A percentile compares a stretch with the other conserved stretches of the same genome.
phyloP scores from a whole-genome alignment of 1,140 invertebrate genomes.

The Galleria mellonella region DNA sequence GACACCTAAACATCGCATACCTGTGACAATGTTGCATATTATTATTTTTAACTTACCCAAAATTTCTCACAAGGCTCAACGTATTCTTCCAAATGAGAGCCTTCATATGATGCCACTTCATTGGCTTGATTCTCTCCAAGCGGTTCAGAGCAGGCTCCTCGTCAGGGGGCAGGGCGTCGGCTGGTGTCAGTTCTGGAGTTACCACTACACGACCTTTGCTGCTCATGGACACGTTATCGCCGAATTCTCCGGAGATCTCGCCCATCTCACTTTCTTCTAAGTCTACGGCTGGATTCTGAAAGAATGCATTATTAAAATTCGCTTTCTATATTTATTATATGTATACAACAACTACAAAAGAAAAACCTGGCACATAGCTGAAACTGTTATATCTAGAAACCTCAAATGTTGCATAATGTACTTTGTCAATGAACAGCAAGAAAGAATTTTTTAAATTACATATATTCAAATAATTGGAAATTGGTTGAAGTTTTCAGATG shows the following conservation, averaged over 20 bases:
- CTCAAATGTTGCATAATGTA: too few relatives aligned
- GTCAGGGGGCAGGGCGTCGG: conserved; percentile 77
- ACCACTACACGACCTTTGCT: conserved; percentile 78
- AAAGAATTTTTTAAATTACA: too few relatives aligned
- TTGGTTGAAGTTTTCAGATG: too few relatives aligned
- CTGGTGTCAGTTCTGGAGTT: conserved; percentile 50
- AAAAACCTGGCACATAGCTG: too few relatives aligned
- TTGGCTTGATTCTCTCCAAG: conserved; percentile 78
- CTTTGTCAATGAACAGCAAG: too few relatives aligned
- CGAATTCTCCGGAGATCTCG: conserved; percentile 90
- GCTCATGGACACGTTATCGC: conserved; percentile 86
- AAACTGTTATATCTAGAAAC: too few relatives aligned
- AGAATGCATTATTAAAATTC: conserved; percentile 1
- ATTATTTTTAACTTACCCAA: conserved; percentile 78
- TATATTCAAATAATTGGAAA: too few relatives aligned
- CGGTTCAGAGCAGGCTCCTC: conserved; percentile 70
- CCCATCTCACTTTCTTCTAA: conserved; percentile 79
- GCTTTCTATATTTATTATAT: too few relatives aligned
- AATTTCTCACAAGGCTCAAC: conserved; percentile 92
- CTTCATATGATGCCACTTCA: conserved; percentile 83
- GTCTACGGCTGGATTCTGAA: conserved; percentile 76
- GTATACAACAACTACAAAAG: too few relatives aligned
- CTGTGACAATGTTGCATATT: too few relatives aligned
- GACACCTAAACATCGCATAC: too few relatives aligned
- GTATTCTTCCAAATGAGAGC: conserved; percentile 95